Percentiles rank a stretch among this genome's conserved stretches.
Evolutionary conservation across 1,140 invertebrate species (phyloP).

Genomic region (Episyrphus balteatus): DNA sequence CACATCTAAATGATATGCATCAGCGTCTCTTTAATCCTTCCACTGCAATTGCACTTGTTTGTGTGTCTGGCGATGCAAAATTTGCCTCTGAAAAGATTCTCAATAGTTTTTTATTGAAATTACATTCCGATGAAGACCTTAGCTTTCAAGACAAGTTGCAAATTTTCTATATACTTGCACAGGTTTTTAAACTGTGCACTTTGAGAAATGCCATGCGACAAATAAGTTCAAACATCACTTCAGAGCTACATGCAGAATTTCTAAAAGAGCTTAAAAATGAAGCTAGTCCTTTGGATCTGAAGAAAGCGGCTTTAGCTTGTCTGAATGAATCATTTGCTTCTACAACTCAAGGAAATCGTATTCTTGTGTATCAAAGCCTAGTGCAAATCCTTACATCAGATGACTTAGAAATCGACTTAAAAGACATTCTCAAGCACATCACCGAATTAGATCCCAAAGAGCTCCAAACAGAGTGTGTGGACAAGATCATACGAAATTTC

Average conservation of each 20-base stretch:
- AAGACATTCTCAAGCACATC: slow-evolving; percentile 13
- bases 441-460: slow-evolving; percentile 26
- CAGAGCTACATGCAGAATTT: slow-evolving; percentile 20
- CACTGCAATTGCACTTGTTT: slow-evolving; percentile 22
- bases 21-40: slow-evolving; percentile 28
- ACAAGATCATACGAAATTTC: slow-evolving; percentile 23
- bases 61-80: slow-evolving; percentile 24
- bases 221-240: slow-evolving; percentile 10
- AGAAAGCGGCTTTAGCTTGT: slow-evolving; percentile 16
- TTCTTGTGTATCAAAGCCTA: slow-evolving; percentile 22
- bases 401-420: slow-evolving; percentile 23
- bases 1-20: slow-evolving; percentile 28
- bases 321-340: slow-evolving; percentile 20
- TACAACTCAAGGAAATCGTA: slow-evolving; percentile 23
- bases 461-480: slow-evolving; percentile 26
- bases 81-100: slow-evolving; percentile 27
- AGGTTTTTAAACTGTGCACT: slow-evolving; percentile 19
- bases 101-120: slow-evolving; percentile 23
- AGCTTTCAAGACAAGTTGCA: slow-evolving; percentile 5
- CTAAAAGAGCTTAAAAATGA: slow-evolving; percentile 14
- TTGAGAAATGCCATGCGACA: slow-evolving; percentile 10
- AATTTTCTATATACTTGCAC: slow-evolving; percentile 21
- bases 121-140: slow-evolving; percentile 4
- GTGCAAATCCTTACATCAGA: slow-evolving; percentile 23
- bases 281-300: slow-evolving; percentile 14